Conservation (phyloP, 1,140 invertebrate genomes). For the Papilio polyxenes region DNA sequence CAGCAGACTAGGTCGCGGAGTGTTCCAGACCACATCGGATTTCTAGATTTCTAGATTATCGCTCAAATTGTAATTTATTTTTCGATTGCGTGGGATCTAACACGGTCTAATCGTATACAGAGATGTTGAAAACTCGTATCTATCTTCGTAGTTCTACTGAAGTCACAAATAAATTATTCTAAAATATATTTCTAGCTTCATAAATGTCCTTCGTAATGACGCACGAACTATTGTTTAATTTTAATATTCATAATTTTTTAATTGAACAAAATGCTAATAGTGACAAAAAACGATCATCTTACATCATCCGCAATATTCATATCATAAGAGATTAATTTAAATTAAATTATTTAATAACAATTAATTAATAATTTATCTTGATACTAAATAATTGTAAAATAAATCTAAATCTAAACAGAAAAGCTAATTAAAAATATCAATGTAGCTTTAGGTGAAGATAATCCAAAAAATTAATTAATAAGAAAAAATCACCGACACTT, state of each 20-base stretch:
- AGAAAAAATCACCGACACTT: neutral
- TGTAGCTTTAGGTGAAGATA: neutral
- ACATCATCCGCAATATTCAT: no score
- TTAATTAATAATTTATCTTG: no score
- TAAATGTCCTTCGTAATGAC: no score
- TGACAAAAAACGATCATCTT: neutral
- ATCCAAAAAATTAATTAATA: neutral
- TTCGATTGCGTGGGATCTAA: neutral
- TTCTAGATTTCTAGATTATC: slow-evolving; percentile 33
- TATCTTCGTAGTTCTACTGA: neutral
- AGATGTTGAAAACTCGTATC: neutral
- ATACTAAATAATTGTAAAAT: neutral
- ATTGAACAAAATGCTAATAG: no score
- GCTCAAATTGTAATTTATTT: slow-evolving; percentile 8
- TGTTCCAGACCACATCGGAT: slow-evolving; percentile 36
- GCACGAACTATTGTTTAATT: no score
- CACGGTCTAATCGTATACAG: slow-evolving; percentile 15
- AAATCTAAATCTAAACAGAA: neutral
- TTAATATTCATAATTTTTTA: no score
- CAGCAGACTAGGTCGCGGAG: slow-evolving; percentile 21
- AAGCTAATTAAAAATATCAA: neutral
- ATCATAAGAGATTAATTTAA: no score
- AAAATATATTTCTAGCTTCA: no score
- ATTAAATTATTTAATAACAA: no score
- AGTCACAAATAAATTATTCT: neutral